Percentiles rank a stretch among this genome's conserved stretches.
phyloP scores from a whole-genome alignment of 2,797 vertebrate genomes.

The Brachyrhaphis roseni region DNA sequence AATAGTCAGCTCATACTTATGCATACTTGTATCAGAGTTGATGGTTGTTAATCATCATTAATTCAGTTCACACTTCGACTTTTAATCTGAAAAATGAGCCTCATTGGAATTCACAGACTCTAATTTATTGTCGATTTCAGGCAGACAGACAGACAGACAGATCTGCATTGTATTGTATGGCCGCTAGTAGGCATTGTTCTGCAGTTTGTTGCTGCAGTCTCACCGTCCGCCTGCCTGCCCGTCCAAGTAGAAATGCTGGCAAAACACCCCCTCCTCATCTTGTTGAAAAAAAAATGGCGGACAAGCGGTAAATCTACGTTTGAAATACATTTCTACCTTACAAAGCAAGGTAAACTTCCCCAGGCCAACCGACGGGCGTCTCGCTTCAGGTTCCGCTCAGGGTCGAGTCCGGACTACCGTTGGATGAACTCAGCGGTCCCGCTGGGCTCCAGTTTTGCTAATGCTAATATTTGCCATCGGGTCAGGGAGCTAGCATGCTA shows the following conservation, averaged over 20 bases:
- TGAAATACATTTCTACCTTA: constrained; percentile 77
- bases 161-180: neutral
- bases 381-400: constrained; percentile 17
- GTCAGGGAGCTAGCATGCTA: constrained; percentile 69
- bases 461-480: constrained; percentile 60
- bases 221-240: constrained; percentile 38
- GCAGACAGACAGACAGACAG: no score
- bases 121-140: no score
- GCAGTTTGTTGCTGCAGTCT: neutral
- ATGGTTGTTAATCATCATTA: no score
- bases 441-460: constrained; percentile 39
- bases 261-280: constrained; percentile 69
- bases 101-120: no score
- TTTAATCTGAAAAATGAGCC: no score
- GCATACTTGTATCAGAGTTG: no score
- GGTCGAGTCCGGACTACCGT: constrained; percentile 20
- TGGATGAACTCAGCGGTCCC: constrained; percentile 15
- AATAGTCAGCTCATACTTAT: neutral
- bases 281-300: constrained; percentile 81
- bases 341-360: constrained; percentile 76
- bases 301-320: constrained; percentile 79
- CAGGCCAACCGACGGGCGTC: constrained; percentile 43
- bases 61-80: no score
- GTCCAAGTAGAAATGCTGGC: constrained; percentile 69
- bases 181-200: constrained; percentile 48